Percentiles rank a stretch among this genome's conserved stretches.
Evolutionary conservation across 2,797 vertebrate species (phyloP).

Genomic region (Heterohyrax brucei): DNA sequence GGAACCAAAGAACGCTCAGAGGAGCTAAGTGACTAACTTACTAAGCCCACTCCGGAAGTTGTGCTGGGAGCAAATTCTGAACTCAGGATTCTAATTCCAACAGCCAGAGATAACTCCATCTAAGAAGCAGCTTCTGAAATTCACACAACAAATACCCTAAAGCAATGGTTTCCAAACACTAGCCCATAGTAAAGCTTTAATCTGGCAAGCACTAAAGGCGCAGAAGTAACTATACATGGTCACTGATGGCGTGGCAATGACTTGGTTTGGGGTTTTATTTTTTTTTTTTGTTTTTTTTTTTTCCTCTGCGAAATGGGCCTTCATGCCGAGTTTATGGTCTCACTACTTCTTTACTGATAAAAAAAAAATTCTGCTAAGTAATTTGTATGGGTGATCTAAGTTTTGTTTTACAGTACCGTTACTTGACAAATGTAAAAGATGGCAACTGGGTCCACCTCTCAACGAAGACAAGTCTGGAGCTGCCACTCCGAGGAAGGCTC

Average conservation of each 20-base stretch:
- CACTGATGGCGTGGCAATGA: background rate
- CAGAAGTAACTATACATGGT: background rate
- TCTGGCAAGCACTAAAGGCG: background rate
- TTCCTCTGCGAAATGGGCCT: background rate
- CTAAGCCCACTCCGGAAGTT: background rate
- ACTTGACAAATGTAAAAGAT: background rate
- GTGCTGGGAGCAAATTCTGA: background rate
- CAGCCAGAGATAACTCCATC: conserved; percentile 22
- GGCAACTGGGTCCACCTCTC: background rate
- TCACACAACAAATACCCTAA: background rate
- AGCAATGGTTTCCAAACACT: background rate
- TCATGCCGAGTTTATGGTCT: background rate
- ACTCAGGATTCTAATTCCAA: background rate
- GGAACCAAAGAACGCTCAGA: background rate
- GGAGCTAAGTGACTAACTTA: background rate
- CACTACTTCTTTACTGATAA: background rate
- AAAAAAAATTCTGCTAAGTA: background rate
- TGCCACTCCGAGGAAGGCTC: background rate
- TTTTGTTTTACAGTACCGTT: background rate
- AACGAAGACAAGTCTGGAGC: background rate
- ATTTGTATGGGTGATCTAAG: background rate
- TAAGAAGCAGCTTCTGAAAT: conserved; percentile 8
- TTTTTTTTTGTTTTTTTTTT: no score
- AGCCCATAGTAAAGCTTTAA: conserved; percentile 14
- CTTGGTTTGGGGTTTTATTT: background rate